A percentile compares a stretch with the other conserved stretches of the same genome.
Conservation (phyloP, 2,888 invertebrate genomes). For the Pseudococcus viburni region DNA sequence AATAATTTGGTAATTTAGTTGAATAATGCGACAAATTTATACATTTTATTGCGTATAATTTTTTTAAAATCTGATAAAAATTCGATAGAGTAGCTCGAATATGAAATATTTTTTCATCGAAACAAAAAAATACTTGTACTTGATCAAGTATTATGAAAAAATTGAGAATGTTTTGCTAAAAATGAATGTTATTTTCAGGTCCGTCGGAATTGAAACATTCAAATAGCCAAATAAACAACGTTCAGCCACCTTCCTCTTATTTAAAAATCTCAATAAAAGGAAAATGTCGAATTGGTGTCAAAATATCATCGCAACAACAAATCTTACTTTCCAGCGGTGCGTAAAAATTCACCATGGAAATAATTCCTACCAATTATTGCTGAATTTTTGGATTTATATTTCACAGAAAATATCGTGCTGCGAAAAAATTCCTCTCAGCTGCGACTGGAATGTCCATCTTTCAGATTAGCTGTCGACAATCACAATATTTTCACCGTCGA, state of each 20-base stretch:
- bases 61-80: too few species aligned
- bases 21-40: not conserved
- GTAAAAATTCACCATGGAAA: slow-evolving; percentile 69
- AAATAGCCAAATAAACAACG: not conserved
- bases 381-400: not conserved
- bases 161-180: not conserved
- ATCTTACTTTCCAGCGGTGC: slow-evolving; percentile 79
- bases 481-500: slow-evolving; percentile 82
- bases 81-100: too few species aligned
- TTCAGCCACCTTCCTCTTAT: not conserved
- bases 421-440: slow-evolving; percentile 69
- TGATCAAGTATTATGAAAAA: too few species aligned
- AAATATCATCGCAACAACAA: slow-evolving; percentile 79
- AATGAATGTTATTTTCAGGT: not conserved
- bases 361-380: not conserved
- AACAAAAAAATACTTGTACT: too few species aligned
- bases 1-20: not conserved
- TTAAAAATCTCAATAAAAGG: slow-evolving; percentile 74
- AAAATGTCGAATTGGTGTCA: slow-evolving; percentile 77
- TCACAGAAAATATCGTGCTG: slow-evolving; percentile 54
- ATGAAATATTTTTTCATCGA: too few species aligned
- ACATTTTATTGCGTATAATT: too few species aligned
- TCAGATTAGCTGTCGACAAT: slow-evolving; percentile 77
- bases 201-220: not conserved
- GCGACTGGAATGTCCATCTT: slow-evolving; percentile 68